Evolutionary conservation across 2,113 vertebrate species (phyloP), one percentile per base, ranked within the genome.

Genomic region (Rhinoderma darwinii): DNA sequence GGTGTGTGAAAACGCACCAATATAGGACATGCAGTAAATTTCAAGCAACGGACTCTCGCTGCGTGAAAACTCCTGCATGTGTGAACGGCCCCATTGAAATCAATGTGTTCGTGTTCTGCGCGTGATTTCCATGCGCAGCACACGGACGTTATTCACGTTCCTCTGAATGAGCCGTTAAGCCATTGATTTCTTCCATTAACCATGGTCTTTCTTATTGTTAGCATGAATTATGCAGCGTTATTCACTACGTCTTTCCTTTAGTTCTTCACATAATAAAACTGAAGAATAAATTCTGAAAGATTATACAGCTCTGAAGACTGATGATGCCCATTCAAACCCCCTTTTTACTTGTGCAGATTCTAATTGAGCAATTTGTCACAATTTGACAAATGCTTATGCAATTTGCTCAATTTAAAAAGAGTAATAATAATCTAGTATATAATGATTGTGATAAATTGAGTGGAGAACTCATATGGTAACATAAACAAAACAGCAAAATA

Each of bases 351-450:
- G 18, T 0, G 0, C 10, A 15, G 61, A 63, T 47, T 74, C 68
- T 74, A 84, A 88, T 78, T 82, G 74, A 86, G 82, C 80, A 51
- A 83, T 90, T 86, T 88, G 79, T 88, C 87, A 87, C 79, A 32
- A 32, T 63, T 86, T 84, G 87, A 87, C 84, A 82, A 84, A 72
- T 74, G 56, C 50, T 35, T 70, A 27, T 75, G 11, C 81, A 59
- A 74, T 51, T 51, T 66, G 25, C 44, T 0, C 0, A 73, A 74
- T 87, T 82, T 61, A 82, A 86, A 82, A 86, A 63, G 37, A 68
- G n/a, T n/a, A 68, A 87, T 74, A 84, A 84, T 84, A 84, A 84
- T 84, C n/a, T 76, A 41, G 32, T 82, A 47, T 82, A 30, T 82
- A 82, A 87, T 74, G 85, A 87, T 87, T 82, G 78, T 74, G 68